phyloP scores from a whole-genome alignment of 2,113 vertebrate species.

The Chauna torquata region DNA sequence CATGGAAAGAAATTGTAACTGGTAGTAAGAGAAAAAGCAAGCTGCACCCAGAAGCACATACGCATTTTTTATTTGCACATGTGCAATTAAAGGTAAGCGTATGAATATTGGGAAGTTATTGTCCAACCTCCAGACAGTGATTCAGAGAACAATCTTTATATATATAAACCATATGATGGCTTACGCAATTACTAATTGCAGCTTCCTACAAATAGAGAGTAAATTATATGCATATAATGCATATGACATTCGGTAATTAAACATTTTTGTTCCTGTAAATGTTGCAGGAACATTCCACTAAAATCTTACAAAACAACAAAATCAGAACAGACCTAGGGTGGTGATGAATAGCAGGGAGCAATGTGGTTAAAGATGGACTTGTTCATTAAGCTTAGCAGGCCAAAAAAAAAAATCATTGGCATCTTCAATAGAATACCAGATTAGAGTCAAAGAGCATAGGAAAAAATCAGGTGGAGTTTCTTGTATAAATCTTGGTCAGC shows the following conservation, averaged over 20 bases:
- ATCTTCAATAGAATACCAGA: background rate
- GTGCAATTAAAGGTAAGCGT: background rate
- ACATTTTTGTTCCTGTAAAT: background rate
- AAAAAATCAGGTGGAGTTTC: background rate
- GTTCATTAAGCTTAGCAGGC: background rate
- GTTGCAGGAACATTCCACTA: background rate
- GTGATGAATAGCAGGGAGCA: background rate
- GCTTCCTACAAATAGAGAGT: background rate
- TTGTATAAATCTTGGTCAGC: fast-evolving
- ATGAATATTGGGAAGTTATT: background rate
- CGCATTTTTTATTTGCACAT: background rate
- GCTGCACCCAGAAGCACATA: background rate
- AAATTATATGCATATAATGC: background rate
- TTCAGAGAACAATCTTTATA: background rate
- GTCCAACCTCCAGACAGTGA: background rate
- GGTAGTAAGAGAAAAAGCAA: background rate
- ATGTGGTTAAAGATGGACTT: background rate
- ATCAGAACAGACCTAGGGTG: fast-evolving
- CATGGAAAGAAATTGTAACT: background rate
- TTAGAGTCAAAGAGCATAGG: background rate
- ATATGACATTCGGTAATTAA: background rate
- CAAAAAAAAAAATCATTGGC: background rate
- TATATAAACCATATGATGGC: background rate
- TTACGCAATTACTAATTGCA: background rate
- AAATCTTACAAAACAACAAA: background rate